Conservation (phyloP, 1,140 invertebrate species). For the Kradibia gibbosae region DNA sequence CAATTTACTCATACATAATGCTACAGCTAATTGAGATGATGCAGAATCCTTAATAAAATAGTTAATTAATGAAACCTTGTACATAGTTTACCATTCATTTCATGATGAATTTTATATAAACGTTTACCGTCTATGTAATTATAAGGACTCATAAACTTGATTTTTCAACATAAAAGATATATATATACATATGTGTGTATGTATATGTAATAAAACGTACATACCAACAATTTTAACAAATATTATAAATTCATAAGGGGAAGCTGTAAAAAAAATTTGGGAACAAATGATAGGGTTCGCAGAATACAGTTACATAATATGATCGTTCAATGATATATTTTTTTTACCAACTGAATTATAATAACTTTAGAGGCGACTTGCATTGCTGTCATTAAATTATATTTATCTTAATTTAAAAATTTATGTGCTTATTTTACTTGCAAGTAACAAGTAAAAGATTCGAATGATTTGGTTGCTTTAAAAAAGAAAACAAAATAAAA, state of each 20-base stretch:
- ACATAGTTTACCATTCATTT: conserved; percentile 43
- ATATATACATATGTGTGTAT: conserved; percentile 30
- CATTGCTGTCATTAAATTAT: conserved; percentile 26
- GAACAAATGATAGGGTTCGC: conserved; percentile 22
- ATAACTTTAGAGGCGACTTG: not conserved
- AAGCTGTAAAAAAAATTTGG: conserved; percentile 37
- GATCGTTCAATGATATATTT: not conserved
- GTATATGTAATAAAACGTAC: conserved; percentile 30
- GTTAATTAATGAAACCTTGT: conserved; percentile 37
- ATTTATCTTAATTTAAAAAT: conserved; percentile 12
- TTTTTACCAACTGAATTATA: not conserved
- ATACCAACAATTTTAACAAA: conserved; percentile 22
- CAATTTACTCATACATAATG: not conserved
- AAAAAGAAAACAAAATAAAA: too few species aligned
- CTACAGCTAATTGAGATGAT: conserved; percentile 12
- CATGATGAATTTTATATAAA: conserved; percentile 43
- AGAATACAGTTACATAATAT: not conserved
- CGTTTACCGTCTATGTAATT: conserved; percentile 37
- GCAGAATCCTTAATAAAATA: conserved; percentile 4
- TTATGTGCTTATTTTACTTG: not conserved
- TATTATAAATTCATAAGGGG: conserved; percentile 33
- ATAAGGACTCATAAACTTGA: conserved; percentile 39
- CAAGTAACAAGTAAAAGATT: not conserved
- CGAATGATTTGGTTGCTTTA: conserved; percentile 26
- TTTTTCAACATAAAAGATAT: conserved; percentile 41